Evolutionary conservation across 2,797 vertebrate genomes (phyloP).

Genomic region (Xerus rutilus): DNA sequence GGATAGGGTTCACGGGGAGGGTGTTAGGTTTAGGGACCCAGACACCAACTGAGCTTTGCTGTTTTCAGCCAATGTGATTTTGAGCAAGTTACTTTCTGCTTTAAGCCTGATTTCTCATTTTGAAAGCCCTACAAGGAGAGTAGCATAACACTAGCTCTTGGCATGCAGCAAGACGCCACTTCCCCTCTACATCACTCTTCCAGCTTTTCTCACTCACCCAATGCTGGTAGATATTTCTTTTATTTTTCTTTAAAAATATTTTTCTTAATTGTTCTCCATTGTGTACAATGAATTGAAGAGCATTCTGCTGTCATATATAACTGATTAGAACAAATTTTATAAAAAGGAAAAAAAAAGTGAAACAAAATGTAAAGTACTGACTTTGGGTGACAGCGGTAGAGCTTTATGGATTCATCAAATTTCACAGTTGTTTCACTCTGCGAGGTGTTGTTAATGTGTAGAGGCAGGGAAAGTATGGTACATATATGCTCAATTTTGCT

Average conservation of each 20-base stretch:
- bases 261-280: not conserved
- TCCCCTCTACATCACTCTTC: not conserved
- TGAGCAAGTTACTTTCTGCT: not conserved
- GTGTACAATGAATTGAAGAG: too few species aligned
- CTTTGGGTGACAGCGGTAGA: too few species aligned
- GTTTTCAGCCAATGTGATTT: not conserved
- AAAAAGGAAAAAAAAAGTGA: too few species aligned
- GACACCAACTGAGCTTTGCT: not conserved
- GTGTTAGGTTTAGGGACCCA: not conserved
- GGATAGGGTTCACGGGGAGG: accelerated
- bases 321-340: too few species aligned
- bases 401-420: too few species aligned
- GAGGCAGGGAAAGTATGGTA: too few species aligned
- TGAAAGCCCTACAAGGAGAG: not conserved
- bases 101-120: not conserved
- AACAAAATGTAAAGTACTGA: too few species aligned
- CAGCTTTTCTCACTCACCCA: not conserved
- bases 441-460: too few species aligned
- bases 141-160: not conserved
- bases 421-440: too few species aligned
- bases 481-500: too few species aligned
- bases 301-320: too few species aligned
- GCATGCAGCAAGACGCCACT: not conserved
- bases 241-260: constrained; percentile 7
- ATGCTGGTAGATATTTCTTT: not conserved